Evolutionary conservation across 37 sponge, comb jelly and placozoan species (phyloP).

Genomic region (Geodia barretti): DNA sequence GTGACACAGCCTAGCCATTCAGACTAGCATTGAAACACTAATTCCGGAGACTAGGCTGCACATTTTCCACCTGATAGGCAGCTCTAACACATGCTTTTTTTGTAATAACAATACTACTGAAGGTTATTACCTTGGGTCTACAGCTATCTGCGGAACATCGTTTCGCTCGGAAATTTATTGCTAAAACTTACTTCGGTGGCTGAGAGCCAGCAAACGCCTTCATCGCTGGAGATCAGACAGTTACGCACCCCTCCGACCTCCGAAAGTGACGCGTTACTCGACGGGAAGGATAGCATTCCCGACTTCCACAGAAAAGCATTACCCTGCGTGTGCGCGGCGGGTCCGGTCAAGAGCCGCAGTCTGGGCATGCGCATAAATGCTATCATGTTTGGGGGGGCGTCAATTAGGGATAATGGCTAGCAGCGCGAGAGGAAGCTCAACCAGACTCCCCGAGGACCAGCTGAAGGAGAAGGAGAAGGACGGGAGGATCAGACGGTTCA

Average conservation of each 20-base stretch:
- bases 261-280: neutral
- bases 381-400: neutral
- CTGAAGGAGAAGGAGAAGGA: slow-evolving; percentile 6
- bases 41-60: too few relatives aligned
- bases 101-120: too few relatives aligned
- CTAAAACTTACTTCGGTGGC: too few relatives aligned
- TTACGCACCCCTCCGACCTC: neutral
- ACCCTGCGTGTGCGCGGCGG: slow-evolving; percentile 27
- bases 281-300: too few relatives aligned
- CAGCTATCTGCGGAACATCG: too few relatives aligned
- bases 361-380: neutral
- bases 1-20: neutral
- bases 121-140: too few relatives aligned
- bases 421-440: too few relatives aligned
- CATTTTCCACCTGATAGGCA: too few relatives aligned
- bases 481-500: slow-evolving; percentile 11
- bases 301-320: neutral
- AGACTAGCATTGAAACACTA: too few relatives aligned
- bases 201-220: too few relatives aligned
- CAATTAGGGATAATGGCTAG: neutral
- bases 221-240: neutral
- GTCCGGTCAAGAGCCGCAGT: neutral
- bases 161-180: too few relatives aligned
- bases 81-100: too few relatives aligned
- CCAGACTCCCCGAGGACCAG: slow-evolving; percentile 4